Base-by-base conservation (phyloP, 2,113 vertebrate species). In the Mesembrinibis cayennensis region DNA sequence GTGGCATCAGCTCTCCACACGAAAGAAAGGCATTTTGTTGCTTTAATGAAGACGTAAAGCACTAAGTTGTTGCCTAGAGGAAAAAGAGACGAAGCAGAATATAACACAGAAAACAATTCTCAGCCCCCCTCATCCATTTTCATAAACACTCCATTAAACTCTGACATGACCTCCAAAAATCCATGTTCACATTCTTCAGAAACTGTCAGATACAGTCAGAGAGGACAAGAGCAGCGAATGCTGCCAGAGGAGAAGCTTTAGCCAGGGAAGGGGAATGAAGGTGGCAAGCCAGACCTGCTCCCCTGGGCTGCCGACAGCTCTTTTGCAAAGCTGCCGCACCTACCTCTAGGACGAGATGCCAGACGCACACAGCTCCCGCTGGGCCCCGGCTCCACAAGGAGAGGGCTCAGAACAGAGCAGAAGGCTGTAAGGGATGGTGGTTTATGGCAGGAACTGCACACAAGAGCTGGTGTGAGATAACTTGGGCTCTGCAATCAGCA, bases 101-200 rank as follows among this genome's bases (percentile, higher is more conserved):
- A 71, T 71, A 87, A 83, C 42, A 80, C 69, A 77, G 53, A 67
- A 95, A 93, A 89, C 92, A 93, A 77, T 87, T 84, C 82, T 84
- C 90, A 82, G 78, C 34, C 47, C 67, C 32, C 34, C 25, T 90
- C 95, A 87, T 93, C 61, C 65, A 53, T 95, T 95, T 95, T 95
- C 92, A 95, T 95, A 95, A 97, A 92, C 52, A 42, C 27, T 79
- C 49, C 80, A 47, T 93, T 95, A 74, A 95, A 90, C 80, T 95
- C 94, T 89, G 90, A 90, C 83, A 87, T 4, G 86, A 93, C 88
- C 96, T 97, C 86, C 82, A 97, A 97, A 97, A 97, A 94, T 78
- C 90, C 90, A 81, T 53, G 82, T 92, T 90, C 93, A 21, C 82
- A 88, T 94, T 52, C 84, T 82, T 95, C 90, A 95, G 83, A 78